These are phyloP conservation scores for Drosophila ficusphila DNA, from an alignment of 1,140 invertebrate species.

Conservation along the genomic window DNA sequence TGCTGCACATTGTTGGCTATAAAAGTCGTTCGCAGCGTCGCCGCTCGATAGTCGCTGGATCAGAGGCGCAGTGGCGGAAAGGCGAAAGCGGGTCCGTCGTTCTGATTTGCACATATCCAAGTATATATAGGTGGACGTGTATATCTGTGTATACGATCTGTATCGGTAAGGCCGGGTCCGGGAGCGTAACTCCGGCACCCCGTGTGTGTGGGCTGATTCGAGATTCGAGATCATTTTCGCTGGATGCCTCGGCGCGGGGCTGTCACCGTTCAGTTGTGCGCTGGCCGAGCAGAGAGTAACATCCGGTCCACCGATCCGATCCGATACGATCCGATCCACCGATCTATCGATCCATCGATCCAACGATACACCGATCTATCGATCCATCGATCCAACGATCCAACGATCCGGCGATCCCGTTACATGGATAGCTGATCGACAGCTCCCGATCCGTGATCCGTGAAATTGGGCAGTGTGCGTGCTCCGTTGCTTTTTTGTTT, in stretches of 20 bases:
- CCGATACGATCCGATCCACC: slow-evolving; percentile 11
- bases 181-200: neutral
- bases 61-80: slow-evolving; percentile 58
- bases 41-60: slow-evolving; percentile 51
- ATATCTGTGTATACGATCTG: slow-evolving; percentile 7
- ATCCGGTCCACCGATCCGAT: slow-evolving; percentile 48
- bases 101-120: slow-evolving; percentile 45
- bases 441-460: slow-evolving; percentile 7
- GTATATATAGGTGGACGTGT: no score
- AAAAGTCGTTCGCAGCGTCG: slow-evolving; percentile 68
- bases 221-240: slow-evolving; percentile 31
- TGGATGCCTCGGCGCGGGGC: slow-evolving; percentile 33
- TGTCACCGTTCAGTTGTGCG: slow-evolving; percentile 56
- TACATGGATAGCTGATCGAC: slow-evolving; percentile 17
- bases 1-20: slow-evolving; percentile 68
- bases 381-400: no score
- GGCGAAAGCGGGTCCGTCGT: slow-evolving; percentile 49
- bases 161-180: neutral
- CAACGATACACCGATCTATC: no score
- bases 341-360: neutral
- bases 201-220: slow-evolving; percentile 7
- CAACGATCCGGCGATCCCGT: neutral
- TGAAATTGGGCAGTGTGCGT: slow-evolving; percentile 21
- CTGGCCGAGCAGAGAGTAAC: slow-evolving; percentile 64
- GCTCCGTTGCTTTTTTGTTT: slow-evolving; percentile 8